Evolutionary conservation across 2,797 vertebrate species (phyloP).

Genomic region (Clangula hyemalis): DNA sequence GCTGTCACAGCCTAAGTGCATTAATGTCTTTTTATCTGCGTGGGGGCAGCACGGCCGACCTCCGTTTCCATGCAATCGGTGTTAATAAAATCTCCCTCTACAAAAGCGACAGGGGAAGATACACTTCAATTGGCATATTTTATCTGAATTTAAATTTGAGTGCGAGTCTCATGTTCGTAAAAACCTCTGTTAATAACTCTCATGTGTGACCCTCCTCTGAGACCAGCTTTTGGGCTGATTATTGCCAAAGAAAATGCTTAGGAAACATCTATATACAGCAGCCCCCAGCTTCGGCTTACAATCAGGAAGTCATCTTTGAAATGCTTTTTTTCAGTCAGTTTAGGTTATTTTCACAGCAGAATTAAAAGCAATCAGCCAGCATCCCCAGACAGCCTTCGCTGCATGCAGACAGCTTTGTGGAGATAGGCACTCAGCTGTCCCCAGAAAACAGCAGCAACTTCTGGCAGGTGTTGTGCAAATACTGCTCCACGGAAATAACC

Average conservation of each 20-base stretch:
- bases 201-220: background rate
- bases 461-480: background rate
- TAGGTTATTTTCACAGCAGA: background rate
- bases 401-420: background rate
- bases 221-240: background rate
- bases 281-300: background rate
- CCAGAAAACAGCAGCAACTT: background rate
- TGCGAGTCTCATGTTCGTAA: background rate
- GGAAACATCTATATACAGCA: background rate
- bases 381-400: too few species aligned
- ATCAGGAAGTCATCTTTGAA: background rate
- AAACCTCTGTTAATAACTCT: conserved; percentile 22
- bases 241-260: background rate
- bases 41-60: background rate
- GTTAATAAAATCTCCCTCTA: conserved; percentile 60
- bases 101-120: conserved; percentile 31
- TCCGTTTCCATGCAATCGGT: conserved; percentile 19
- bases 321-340: background rate
- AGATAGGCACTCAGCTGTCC: background rate
- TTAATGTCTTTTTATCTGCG: conserved; percentile 54
- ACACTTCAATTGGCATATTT: conserved; percentile 32
- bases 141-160: conserved; percentile 53
- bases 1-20: conserved; percentile 60
- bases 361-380: background rate
- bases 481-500: background rate